Evolutionary conservation across 2,797 vertebrate genomes (phyloP).

Genomic region (Arnoldichthys spilopterus): DNA sequence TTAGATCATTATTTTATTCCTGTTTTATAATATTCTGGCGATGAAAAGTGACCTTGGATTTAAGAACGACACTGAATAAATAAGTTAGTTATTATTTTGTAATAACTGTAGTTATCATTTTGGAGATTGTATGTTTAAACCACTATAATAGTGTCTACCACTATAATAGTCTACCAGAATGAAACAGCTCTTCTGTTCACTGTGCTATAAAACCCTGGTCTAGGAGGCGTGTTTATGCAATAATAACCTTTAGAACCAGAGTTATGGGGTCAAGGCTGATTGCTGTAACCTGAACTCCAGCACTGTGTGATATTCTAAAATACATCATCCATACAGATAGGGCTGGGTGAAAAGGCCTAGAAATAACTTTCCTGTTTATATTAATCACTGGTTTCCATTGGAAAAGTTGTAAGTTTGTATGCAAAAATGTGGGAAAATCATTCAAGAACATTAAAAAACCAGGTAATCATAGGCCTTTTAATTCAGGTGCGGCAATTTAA

Average conservation of each 20-base stretch:
- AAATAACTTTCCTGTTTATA: too few species aligned
- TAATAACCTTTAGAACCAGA: constrained; percentile 20
- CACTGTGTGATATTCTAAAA: background rate
- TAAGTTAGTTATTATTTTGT: too few species aligned
- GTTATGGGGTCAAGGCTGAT: background rate
- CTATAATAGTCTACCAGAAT: background rate
- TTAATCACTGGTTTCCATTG: too few species aligned
- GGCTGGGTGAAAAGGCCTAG: too few species aligned
- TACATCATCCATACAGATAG: background rate
- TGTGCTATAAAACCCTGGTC: background rate
- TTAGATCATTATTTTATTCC: background rate
- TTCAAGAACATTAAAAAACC: too few species aligned
- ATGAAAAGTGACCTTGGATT: background rate
- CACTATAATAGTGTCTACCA: background rate
- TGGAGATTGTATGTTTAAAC: too few species aligned
- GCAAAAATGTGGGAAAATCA: too few species aligned
- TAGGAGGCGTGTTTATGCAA: background rate
- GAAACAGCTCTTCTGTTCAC: background rate
- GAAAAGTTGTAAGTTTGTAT: too few species aligned
- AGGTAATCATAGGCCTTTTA: too few species aligned
- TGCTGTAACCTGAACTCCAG: background rate
- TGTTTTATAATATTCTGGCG: background rate
- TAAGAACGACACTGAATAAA: background rate
- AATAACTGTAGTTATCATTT: too few species aligned
- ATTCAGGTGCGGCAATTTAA: too few species aligned